Base-by-base conservation (phyloP, 1,140 invertebrate species). In the Drosophila ogumai region DNA sequence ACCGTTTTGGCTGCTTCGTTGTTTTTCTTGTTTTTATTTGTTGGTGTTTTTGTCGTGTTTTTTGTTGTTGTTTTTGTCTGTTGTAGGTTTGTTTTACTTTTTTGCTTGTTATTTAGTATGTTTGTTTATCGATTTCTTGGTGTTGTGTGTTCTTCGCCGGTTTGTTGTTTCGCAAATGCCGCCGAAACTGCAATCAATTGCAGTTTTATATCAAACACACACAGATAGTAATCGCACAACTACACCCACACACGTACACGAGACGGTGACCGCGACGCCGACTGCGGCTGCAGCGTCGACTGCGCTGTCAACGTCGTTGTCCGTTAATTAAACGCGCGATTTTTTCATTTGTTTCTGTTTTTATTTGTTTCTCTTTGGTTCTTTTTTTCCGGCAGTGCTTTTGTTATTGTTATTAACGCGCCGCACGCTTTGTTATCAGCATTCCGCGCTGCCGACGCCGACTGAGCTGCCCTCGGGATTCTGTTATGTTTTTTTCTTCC, bases 101-200 rank as follows among this genome's bases (percentile, higher is more conserved):
- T 38, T 59, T 43, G 49, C 54, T 75, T 58, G 43, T 61, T 69
- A 50, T 76, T 80, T 77, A 81, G 66, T 75, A 73, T 73, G 67
- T 55, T 75, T 73, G 52, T 63, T 73, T 86, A 81, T 86, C 75
- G 82, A 86, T 87, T 86, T 79, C 65, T 87, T 58, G 68, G 57
- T 63, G 73, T 82, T 61, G 58, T 75, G 84, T 75, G 84, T 88
- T 87, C 65, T 55, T 82, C 68, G 76, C 78, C 81, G 80, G 82
- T 68, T 66, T 66, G 86, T 64, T 75, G 65, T 60, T 63, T 63
- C 63, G 80, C 73, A 88, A 87, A 87, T 87, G 84, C 84, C 84
- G 84, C 84, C 84, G 81, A 88, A 88, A 88, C 77, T 87, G 84
- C 84, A 87, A 87, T 80, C 72, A 80, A 87, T 84, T 87, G 84